Conservation (phyloP, 2,888 invertebrate genomes). For the Acanthacorydalis orientalis region DNA sequence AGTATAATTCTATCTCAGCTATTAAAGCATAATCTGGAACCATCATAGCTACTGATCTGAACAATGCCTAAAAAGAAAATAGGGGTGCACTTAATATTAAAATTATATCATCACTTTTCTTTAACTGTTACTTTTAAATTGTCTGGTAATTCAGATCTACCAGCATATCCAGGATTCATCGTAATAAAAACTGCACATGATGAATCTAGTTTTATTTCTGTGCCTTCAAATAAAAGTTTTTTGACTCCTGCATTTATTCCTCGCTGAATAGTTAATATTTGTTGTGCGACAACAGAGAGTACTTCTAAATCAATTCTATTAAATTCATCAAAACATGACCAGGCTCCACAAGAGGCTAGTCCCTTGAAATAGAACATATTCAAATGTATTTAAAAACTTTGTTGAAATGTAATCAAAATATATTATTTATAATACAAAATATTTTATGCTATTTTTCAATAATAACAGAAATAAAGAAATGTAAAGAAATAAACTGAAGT, state of each 20-base stretch:
- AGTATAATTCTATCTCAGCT: constrained; percentile 85
- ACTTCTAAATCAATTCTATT: constrained; percentile 89
- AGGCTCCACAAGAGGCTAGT: constrained; percentile 84
- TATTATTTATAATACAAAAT: no score
- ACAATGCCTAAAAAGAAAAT: constrained; percentile 40
- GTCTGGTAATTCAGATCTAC: constrained; percentile 83
- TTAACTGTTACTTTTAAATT: constrained; percentile 47
- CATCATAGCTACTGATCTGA: constrained; percentile 95
- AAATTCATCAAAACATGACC: constrained; percentile 95
- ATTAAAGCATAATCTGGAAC: constrained; percentile 92
- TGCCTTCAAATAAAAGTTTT: constrained; percentile 77
- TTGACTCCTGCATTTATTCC: constrained; percentile 65
- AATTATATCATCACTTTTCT: background rate
- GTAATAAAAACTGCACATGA: constrained; percentile 88
- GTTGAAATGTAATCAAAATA: background rate
- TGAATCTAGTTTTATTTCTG: constrained; percentile 65
- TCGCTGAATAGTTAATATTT: constrained; percentile 83
- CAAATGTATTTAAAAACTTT: background rate
- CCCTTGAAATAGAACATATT: constrained; percentile 34
- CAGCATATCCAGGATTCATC: constrained; percentile 92
- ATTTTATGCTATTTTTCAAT: no score
- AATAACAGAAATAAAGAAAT: no score
- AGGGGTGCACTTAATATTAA: background rate
- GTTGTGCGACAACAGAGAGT: constrained; percentile 87
- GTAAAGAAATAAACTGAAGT: no score